phyloP scores from a whole-genome alignment of 2,797 vertebrate species.

The Cetoscarus ocellatus region DNA sequence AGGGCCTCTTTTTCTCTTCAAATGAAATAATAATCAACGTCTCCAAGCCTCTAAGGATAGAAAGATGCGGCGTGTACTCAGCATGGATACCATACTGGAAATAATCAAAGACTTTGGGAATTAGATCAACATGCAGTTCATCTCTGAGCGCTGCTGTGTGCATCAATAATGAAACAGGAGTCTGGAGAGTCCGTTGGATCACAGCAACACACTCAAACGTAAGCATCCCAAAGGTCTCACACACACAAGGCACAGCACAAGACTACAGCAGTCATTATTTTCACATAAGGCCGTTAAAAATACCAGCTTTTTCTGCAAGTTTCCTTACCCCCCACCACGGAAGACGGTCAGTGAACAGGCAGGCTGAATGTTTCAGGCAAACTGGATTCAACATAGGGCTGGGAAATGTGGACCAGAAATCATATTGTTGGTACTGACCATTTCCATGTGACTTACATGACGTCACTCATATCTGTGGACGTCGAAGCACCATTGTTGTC shows the following conservation, averaged over 20 bases:
- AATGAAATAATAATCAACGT: slow-evolving; percentile 38
- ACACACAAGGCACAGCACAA: neutral
- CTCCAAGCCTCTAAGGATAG: neutral
- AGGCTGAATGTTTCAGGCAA: slow-evolving; percentile 4
- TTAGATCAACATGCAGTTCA: slow-evolving; percentile 48
- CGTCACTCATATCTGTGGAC: too few relatives aligned
- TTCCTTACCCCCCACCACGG: slow-evolving; percentile 12
- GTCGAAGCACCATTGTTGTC: too few relatives aligned
- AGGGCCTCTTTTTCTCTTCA: neutral
- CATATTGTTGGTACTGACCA: too few relatives aligned
- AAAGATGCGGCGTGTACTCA: slow-evolving; percentile 14
- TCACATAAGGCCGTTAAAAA: slow-evolving; percentile 18
- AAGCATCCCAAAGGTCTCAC: neutral
- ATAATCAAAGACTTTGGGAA: slow-evolving; percentile 53
- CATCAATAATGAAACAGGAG: slow-evolving; percentile 62
- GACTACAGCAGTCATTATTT: slow-evolving; percentile 13
- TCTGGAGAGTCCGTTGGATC: slow-evolving; percentile 32
- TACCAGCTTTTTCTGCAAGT: slow-evolving; percentile 11
- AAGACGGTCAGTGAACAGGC: slow-evolving; percentile 1
- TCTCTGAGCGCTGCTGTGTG: slow-evolving; percentile 33
- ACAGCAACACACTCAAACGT: slow-evolving; percentile 31
- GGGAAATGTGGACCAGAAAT: too few relatives aligned
- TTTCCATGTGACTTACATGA: too few relatives aligned
- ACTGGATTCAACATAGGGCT: slow-evolving; percentile 23
- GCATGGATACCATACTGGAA: slow-evolving; percentile 27